A percentile compares a stretch with the other conserved stretches of the same genome.
These are phyloP conservation scores for Ornithoptera priamus DNA, from an alignment of 2,888 invertebrate genomes.

Conservation along the genomic window DNA sequence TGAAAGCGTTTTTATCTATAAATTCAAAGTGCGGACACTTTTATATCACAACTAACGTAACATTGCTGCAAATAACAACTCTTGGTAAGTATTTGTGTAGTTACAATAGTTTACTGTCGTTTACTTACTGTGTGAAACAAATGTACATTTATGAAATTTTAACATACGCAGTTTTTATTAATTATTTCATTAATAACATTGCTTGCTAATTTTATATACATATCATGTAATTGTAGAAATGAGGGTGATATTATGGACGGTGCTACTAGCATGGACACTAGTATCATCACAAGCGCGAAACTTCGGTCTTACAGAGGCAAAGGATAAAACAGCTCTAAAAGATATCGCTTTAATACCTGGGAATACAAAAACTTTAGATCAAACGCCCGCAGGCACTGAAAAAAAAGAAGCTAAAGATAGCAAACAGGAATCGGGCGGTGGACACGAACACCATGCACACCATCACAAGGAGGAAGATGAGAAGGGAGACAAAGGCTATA, in stretches of 20 bases:
- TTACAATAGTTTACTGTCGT: no score
- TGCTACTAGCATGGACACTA: constrained; percentile 54
- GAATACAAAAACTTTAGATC: constrained; percentile 49
- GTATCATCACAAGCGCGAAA: constrained; percentile 56
- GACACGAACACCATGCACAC: constrained; percentile 83
- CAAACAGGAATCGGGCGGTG: constrained; percentile 84
- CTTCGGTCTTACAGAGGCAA: constrained; percentile 49
- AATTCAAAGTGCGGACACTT: constrained; percentile 65
- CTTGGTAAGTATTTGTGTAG: constrained; percentile 43
- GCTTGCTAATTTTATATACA: constrained; percentile 2
- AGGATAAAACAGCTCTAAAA: constrained; percentile 37
- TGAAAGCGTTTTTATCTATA: constrained; percentile 75
- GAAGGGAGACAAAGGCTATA: constrained; percentile 89
- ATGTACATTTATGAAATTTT: neutral
- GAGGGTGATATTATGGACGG: constrained; percentile 58
- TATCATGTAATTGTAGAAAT: constrained; percentile 44
- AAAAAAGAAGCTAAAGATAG: constrained; percentile 70
- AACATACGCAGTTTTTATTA: neutral
- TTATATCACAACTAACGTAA: constrained; percentile 62
- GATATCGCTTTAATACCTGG: constrained; percentile 32
- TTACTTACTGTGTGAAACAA: no score
- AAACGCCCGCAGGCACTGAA: constrained; percentile 73
- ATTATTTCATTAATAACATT: neutral
- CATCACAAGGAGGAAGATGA: constrained; percentile 86
- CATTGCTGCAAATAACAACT: constrained; percentile 51